Conservation (phyloP, 2,888 invertebrate species). For the Drosophila paracracens region DNA sequence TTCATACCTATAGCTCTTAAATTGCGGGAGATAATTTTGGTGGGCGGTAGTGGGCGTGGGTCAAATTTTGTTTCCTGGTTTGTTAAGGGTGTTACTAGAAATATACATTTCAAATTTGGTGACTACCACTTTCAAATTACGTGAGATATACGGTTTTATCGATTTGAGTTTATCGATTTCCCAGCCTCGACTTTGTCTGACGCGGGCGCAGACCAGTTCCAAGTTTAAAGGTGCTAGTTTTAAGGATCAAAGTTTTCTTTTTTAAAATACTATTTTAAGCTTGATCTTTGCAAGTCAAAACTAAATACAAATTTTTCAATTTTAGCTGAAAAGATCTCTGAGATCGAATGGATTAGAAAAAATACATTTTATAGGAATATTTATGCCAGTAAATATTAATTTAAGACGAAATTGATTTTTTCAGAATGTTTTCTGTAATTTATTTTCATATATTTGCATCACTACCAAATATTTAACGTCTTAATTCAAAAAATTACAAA, state of each 20-base stretch:
- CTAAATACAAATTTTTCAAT: background rate
- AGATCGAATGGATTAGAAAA: background rate
- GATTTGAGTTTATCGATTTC: background rate
- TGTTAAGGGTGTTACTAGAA: no score
- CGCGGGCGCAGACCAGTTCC: no score
- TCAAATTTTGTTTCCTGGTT: no score
- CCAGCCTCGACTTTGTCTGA: background rate
- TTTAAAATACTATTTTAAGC: background rate
- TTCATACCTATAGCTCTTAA: no score
- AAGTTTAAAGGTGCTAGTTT: no score
- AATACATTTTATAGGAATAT: background rate
- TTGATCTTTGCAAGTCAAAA: background rate
- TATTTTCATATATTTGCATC: background rate
- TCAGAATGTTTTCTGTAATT: constrained; percentile 13
- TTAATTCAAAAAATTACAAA: constrained; percentile 5
- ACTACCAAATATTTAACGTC: constrained; percentile 13
- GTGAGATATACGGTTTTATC: background rate
- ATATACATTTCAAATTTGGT: background rate
- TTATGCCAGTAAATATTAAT: background rate
- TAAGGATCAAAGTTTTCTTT: background rate
- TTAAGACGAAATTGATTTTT: background rate
- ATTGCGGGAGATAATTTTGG: no score
- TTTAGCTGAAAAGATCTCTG: background rate
- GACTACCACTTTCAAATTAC: background rate
- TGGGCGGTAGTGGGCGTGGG: no score